Conservation (phyloP, 2,888 invertebrate species). For the Trichacis sp. region DNA sequence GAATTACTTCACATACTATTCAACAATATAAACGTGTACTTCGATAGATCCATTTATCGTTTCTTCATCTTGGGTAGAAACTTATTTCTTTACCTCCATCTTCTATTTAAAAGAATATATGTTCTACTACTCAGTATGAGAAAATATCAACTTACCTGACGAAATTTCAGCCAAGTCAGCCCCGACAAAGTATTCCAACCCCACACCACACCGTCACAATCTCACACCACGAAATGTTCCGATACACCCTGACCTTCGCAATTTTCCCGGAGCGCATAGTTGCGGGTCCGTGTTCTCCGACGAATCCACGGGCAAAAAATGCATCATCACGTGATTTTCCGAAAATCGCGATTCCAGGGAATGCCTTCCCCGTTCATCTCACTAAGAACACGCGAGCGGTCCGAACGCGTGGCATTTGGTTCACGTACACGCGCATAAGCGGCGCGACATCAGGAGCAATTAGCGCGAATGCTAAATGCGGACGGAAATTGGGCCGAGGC, state of each 20-base stretch:
- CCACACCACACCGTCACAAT: not conserved
- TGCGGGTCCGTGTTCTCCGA: not conserved
- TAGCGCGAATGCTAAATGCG: conserved; percentile 39
- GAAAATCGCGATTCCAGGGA: not conserved
- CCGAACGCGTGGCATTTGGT: conserved; percentile 42
- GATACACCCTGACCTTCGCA: not conserved
- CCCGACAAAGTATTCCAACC: not conserved
- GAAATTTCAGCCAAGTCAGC: not conserved
- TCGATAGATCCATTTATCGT: too few relatives aligned
- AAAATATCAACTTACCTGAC: not conserved
- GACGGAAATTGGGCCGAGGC: conserved; percentile 31
- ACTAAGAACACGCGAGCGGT: conserved; percentile 31
- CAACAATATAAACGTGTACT: too few relatives aligned
- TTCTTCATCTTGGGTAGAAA: too few relatives aligned
- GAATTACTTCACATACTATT: too few relatives aligned
- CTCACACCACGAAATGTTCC: not conserved
- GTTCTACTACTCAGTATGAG: too few relatives aligned
- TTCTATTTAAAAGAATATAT: too few relatives aligned
- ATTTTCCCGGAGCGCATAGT: not conserved
- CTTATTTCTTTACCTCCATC: too few relatives aligned
- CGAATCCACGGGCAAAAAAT: not conserved
- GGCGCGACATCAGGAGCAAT: conserved; percentile 34
- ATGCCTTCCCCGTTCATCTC: conserved; percentile 6
- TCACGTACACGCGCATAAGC: conserved; percentile 28
- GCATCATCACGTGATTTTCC: not conserved